Conservation (phyloP, 2,113 vertebrate species). For the Mobula hypostoma region DNA sequence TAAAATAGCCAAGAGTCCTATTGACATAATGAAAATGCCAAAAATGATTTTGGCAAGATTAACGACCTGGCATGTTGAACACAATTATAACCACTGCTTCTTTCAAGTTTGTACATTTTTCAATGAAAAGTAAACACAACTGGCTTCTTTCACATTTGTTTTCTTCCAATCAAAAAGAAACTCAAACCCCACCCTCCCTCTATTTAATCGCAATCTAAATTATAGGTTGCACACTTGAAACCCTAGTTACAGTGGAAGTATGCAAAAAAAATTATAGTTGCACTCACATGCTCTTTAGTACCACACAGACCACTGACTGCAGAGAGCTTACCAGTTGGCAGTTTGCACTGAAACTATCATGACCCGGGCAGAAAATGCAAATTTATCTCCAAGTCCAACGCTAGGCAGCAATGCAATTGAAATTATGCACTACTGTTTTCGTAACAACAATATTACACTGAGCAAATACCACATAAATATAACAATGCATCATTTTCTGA, state of each 20-base stretch:
- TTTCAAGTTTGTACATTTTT: background rate
- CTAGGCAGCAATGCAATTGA: too few species aligned
- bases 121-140: background rate
- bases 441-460: background rate
- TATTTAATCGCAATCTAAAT: background rate
- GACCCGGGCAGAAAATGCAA: background rate
- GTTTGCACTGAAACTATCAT: background rate
- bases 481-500: background rate
- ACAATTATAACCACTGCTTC: background rate
- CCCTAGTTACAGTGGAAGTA: background rate
- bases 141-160: background rate
- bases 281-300: background rate
- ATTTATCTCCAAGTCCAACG: background rate
- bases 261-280: too few species aligned
- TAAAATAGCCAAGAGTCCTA: constrained; percentile 2
- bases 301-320: background rate
- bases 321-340: background rate
- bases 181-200: too few species aligned
- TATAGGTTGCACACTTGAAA: constrained; percentile 13
- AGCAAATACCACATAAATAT: background rate
- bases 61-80: background rate
- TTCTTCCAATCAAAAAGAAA: background rate
- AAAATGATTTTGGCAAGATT: constrained; percentile 24
- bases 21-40: constrained; percentile 30
- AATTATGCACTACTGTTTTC: background rate